Evolutionary conservation across 2,888 invertebrate species (phyloP).

Genomic region (Erebia ligea): DNA sequence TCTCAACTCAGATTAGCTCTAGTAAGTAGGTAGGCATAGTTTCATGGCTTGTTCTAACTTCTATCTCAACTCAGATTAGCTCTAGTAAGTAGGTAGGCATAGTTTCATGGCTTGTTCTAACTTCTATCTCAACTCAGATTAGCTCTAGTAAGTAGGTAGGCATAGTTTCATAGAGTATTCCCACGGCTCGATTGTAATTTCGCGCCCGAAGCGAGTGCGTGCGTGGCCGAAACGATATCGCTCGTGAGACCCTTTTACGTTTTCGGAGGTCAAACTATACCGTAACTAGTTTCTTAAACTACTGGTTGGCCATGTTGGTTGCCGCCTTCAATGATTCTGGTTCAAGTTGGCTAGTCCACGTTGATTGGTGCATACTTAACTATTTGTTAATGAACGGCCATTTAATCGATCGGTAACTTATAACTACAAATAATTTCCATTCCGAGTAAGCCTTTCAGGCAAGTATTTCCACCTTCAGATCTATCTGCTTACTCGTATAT

Average conservation of each 20-base stretch:
- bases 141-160: not conserved
- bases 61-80: too few species aligned
- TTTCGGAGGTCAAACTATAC: slow-evolving; percentile 53
- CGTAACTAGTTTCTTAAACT: slow-evolving; percentile 44
- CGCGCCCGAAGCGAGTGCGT: slow-evolving; percentile 63
- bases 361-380: not conserved
- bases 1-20: too few species aligned
- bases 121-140: not conserved
- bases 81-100: too few species aligned
- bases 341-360: slow-evolving; percentile 20
- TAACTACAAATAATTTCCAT: too few species aligned
- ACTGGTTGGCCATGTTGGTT: slow-evolving; percentile 40
- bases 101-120: too few species aligned
- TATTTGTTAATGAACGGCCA: not conserved
- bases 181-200: slow-evolving; percentile 79
- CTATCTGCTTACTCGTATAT: too few species aligned
- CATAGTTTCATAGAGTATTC: slow-evolving; percentile 67
- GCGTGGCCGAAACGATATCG: slow-evolving; percentile 44
- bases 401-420: not conserved
- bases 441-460: too few species aligned
- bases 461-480: too few species aligned
- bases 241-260: slow-evolving; percentile 58
- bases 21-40: too few species aligned
- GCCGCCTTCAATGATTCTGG: slow-evolving; percentile 30
- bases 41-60: too few species aligned